A percentile compares a stretch with the other conserved stretches of the same genome.
phyloP scores from a whole-genome alignment of 2,797 vertebrate genomes.

The Propithecus perrieri region DNA sequence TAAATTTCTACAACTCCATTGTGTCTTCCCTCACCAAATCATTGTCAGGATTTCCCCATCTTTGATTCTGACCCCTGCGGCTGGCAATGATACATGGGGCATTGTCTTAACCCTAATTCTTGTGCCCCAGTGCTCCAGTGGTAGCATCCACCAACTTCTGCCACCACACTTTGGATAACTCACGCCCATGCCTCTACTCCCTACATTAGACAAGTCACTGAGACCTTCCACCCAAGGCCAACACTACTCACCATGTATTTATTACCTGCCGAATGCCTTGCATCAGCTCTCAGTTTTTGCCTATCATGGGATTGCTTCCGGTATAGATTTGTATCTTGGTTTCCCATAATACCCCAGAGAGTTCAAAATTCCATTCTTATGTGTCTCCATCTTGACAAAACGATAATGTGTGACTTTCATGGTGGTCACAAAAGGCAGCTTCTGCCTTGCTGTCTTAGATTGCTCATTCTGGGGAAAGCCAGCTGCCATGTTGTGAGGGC shows the following conservation, averaged over 20 bases:
- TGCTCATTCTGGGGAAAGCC: neutral
- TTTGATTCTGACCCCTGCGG: neutral
- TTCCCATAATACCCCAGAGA: neutral
- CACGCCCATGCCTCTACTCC: rapidly evolving
- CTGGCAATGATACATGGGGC: neutral
- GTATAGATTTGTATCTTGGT: neutral
- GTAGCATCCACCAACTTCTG: neutral
- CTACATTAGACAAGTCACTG: no score
- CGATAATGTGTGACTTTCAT: neutral
- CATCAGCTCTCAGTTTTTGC: neutral
- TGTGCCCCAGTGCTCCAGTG: neutral
- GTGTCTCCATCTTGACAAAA: neutral
- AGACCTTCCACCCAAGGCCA: neutral
- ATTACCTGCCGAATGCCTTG: neutral
- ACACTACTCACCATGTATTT: neutral
- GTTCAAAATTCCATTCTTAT: neutral
- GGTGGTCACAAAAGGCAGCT: neutral
- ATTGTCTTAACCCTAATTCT: neutral
- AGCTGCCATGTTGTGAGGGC: neutral
- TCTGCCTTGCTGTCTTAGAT: neutral
- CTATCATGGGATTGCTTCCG: neutral
- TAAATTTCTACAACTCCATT: neutral
- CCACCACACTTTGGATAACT: neutral
- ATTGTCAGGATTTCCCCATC: neutral
- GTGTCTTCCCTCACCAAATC: neutral